Base-by-base conservation (phyloP, 2,888 invertebrate species). In the Elgonia sp. region DNA sequence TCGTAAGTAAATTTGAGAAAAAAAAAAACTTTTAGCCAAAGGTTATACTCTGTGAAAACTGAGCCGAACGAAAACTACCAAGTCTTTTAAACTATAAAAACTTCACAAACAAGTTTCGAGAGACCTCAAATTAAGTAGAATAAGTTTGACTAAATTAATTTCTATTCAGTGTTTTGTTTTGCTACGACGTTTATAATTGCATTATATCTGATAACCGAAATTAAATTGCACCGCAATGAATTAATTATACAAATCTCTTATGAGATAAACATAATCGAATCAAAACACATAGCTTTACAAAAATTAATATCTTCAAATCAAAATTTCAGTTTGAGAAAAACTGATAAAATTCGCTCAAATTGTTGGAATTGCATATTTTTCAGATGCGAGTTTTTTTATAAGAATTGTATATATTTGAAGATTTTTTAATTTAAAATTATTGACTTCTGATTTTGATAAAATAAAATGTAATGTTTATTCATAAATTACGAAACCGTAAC, bases 51-150 rank as follows among this genome's bases (percentile, higher is more conserved):
- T 8, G 37, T 53, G 7, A 55, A 72, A 72, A 55, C 50, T 14
- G 72, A 72, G 21, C 73, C n/a, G n/a, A 42, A 60, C 42, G 57
- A 42, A 73, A 73, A 73, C 73, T 57, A 40, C 16, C 21, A 42
- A 57, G 40, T 40, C 40, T 60, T 8, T 57, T 60, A 42, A 73
- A 57, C 73, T 60, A 42, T 14, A 42, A 42, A 69, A 69, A 69
- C 50, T 46, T 67, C 0, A 29, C 14, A 21, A 72, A 18, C 18
- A 46, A 73, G 73, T 73, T 69, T 46, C 29, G n/a, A 42, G 21
- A 69, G 16, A 69, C 50, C 53, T 69, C 69, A 60, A 73, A 73
- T 73, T 73, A 70, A 55, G 53, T 18, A 12, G 55, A 70, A 55
- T 70, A 70, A 70, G 70, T 70, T 70, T 7, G 39, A 55, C 53